Evolutionary conservation across 2,113 vertebrate genomes (phyloP), one percentile per base, ranked within the genome.

Genomic region (Rhinolophus sinicus): DNA sequence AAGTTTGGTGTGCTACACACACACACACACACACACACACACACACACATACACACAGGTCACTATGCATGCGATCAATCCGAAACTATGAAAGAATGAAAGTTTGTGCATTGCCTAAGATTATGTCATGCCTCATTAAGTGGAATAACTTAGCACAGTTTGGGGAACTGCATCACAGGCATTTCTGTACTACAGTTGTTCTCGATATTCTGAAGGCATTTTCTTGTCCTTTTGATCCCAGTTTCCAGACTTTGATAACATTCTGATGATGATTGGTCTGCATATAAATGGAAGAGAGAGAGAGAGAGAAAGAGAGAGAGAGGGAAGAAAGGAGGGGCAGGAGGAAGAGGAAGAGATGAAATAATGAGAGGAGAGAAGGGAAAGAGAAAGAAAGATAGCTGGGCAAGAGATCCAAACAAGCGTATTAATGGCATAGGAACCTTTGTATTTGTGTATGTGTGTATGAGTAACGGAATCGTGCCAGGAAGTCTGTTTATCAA

Each of bases 401-500:
- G 30, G 47, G 50, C 19, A 82, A 72, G 40, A 62, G 4, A 44
- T 35, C 9, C 47, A 87, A 35, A 62, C 65, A 72, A 73, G 69
- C 85, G 30, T 5, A 28, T 5, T 7, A 28, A 40, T 0, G 16
- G 80, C 78, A 70, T 0, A 28, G 86, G 56, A 0, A 67, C 24
- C 24, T n/a, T 52, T 93, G 35, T 18, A 12, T 14, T 18, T 89
- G 30, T 24, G 65, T 56, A 0, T 72, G 35, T 1, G 52, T 78
- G 19, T 24, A 3, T 56, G 40, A 28, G 40, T 47, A 69, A 52
- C 19, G 2, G 2, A 9, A 8, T 85, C 76, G 50, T 2, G 13
- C 24, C 90, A 92, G 86, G 28, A 92, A 86, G 50, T 87, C 52
- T 96, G 64, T 90, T 94, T 81, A 93, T 81, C 94, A 83, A 62